Evolutionary conservation across 2,888 invertebrate genomes (phyloP).

Genomic region (Anorthoa munda): DNA sequence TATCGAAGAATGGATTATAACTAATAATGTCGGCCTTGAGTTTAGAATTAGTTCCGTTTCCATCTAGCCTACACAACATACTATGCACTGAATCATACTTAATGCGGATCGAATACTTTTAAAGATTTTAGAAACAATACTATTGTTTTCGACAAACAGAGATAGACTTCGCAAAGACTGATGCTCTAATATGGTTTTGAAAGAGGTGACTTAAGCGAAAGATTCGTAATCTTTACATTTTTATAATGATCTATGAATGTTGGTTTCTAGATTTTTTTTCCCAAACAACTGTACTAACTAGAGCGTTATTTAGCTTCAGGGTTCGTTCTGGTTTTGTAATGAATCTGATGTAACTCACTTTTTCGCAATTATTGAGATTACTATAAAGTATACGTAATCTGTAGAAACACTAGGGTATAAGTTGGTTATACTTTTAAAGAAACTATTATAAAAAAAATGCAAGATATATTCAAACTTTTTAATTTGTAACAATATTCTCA

Average conservation of each 20-base stretch:
- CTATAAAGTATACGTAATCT: neutral
- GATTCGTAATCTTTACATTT: too few relatives aligned
- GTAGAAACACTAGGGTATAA: neutral
- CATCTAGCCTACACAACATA: neutral
- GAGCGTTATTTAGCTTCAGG: neutral
- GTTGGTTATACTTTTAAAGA: too few relatives aligned
- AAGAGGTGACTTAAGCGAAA: neutral
- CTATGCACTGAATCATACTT: neutral
- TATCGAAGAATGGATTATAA: neutral
- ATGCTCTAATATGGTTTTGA: neutral
- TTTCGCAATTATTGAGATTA: too few relatives aligned
- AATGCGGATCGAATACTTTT: neutral
- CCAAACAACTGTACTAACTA: neutral
- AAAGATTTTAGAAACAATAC: slow-evolving; percentile 7
- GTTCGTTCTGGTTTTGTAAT: neutral
- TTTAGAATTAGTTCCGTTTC: slow-evolving; percentile 16
- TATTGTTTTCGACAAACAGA: neutral
- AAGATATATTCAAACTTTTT: too few relatives aligned
- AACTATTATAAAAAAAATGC: too few relatives aligned
- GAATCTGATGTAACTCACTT: neutral
- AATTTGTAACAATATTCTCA: too few relatives aligned
- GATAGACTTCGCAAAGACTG: neutral
- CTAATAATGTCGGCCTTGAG: neutral
- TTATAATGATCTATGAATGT: too few relatives aligned
- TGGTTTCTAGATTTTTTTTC: neutral